Base-by-base conservation (phyloP, 2,888 invertebrate genomes). In the Stenolophus ochropezus region DNA sequence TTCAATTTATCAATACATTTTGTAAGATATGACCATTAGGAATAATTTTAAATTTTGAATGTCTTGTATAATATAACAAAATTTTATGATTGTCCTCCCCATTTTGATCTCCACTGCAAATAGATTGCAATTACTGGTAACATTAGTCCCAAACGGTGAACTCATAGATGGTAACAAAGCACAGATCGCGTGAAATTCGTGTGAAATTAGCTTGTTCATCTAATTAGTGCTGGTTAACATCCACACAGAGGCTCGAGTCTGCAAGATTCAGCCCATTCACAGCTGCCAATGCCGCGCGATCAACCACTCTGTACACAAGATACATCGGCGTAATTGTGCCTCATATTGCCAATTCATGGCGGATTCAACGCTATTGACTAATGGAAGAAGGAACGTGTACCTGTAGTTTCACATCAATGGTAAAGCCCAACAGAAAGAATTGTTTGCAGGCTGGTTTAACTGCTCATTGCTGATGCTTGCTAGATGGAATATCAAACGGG, bases 141-240 rank as follows among this genome's bases (percentile, higher is more conserved):
- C 20, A 56, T 56, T 21, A 11, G 20, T 6, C 6, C 4, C 20
- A 56, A 11, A 56, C 20, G 11, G 5, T 6, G 21, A 58, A 58
- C 21, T 8, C 14, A 61, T 25, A 61, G 25, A 23, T 25, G 25
- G 1, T 25, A 25, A 23, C 25, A 61, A 61, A n/a, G 61, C 23
- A 61, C 14, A 61, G 25, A 61, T 61, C 61, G 25, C 61, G 27
- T 16, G 20, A 18, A 56, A 56, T 56, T 56, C 18, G 21, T 56
- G 56, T 61, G 61, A 61, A 61, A 61, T 61, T 61, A 61, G 23
- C 61, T 20, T 61, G 61, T 14, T 61, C 61, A 61, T 61, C 25
- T 61, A 61, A 61, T 61, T 61, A 61, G 61, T 61, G 11, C 25
- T 14, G 25, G 61, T 14, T 21, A 25, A n/a, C 27, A 14, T 8